phyloP scores from a whole-genome alignment of 2,113 vertebrate species.

The Sisor rabdophorus region DNA sequence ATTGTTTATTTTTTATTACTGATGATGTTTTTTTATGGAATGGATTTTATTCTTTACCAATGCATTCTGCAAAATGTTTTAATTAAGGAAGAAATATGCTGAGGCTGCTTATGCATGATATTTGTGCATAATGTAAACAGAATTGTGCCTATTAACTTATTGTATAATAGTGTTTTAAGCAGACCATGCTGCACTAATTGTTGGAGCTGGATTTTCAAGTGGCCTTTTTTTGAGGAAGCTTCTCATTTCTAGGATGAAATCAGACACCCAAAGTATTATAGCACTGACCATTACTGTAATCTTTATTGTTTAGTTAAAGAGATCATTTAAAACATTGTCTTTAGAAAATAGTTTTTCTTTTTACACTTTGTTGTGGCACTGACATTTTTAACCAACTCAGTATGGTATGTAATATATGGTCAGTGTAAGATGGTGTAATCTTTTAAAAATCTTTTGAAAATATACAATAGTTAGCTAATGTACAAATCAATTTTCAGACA shows the following conservation, averaged over 20 bases:
- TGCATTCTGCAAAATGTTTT: constrained; percentile 65
- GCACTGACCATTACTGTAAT: constrained; percentile 38
- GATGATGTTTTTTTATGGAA: constrained; percentile 62
- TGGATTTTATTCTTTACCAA: constrained; percentile 62
- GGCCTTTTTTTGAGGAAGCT: constrained; percentile 55
- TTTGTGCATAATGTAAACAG: constrained; percentile 74
- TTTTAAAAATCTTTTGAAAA: constrained; percentile 5
- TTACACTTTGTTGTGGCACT: constrained; percentile 1
- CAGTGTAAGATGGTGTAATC: constrained; percentile 31
- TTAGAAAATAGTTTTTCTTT: neutral
- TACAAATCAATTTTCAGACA: constrained; percentile 14
- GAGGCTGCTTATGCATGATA: constrained; percentile 72
- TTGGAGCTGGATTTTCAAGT: constrained; percentile 63
- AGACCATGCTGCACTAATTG: constrained; percentile 70
- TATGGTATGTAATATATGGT: constrained; percentile 1
- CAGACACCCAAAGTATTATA: constrained; percentile 38
- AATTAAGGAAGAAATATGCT: constrained; percentile 58
- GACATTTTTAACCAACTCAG: constrained; percentile 6
- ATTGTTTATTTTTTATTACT: constrained; percentile 67
- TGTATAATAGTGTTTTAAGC: constrained; percentile 63
- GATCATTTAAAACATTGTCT: constrained; percentile 19
- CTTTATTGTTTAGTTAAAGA: constrained; percentile 38
- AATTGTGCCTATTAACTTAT: constrained; percentile 74
- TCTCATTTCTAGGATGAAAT: constrained; percentile 54
- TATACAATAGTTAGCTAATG: neutral